Evolutionary conservation across 35 echinoderm and acorn worm species (phyloP), one percentile per base, ranked within the genome.

Genomic region (Stichopus chloronotus): DNA sequence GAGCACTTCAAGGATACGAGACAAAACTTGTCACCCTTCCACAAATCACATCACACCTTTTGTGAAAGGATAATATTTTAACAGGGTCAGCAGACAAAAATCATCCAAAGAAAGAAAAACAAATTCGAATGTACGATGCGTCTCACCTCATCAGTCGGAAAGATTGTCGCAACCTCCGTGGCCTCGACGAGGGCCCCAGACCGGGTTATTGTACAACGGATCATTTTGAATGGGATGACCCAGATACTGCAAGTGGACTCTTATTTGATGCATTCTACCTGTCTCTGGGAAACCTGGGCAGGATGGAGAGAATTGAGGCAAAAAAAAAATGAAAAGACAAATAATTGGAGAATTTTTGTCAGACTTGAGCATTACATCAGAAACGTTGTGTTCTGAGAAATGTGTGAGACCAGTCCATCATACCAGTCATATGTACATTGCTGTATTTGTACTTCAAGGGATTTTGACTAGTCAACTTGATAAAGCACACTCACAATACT

Each of bases 221-320:
- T 99, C 97, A 58, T 96, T 96, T 3, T 95, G 61, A 43, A 99
- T 95, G n/a, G 97, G 97, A 53, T 92, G 93, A 58, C 97, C 97
- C 21, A 99, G 81, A 72, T 96, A 96, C 76, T 96, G 95, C 1
- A 96, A 88, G 74, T 96, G 95, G 4, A 96, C 95, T 53, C 95
- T 85, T 30, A 99, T 99, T 90, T 99, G 97, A 78, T 99, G 95
- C 95, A 96, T 96, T 10, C 97, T 82, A 52, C 97, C 97, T 20
- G 97, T 99, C 30, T 95, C 91, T 17, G 97, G 97, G 74, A 88
- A 78, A 94, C 97, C 97, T 98, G 56, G 69, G 21, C 8, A 63
- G 13, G 56, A 88, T 11, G 13, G 71, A 65, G 52, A 61, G 23
- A 10, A 89, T 23, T 7, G 24, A 85, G 57, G 4, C 8, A 20